Evolutionary conservation across 2,113 vertebrate genomes (phyloP).

Genomic region (Thermophis baileyi): DNA sequence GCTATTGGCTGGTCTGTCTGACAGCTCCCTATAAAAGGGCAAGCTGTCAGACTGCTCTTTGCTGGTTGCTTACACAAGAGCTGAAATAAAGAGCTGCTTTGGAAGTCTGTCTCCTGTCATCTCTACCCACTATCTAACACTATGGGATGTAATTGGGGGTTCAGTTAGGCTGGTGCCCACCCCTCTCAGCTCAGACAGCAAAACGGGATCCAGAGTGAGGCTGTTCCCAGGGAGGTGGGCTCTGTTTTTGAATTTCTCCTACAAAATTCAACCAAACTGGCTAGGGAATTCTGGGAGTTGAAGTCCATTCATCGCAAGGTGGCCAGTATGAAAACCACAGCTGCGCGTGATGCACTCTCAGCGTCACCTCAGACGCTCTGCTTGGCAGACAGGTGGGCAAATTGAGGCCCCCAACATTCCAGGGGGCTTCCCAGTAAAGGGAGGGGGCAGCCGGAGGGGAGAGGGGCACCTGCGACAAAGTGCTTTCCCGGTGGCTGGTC

Average conservation of each 20-base stretch:
- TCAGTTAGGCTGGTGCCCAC: background rate
- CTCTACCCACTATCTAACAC: no score
- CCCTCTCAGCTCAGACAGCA: background rate
- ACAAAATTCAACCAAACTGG: background rate
- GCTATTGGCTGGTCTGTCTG: no score
- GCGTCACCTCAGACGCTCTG: no score
- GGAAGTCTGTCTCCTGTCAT: no score
- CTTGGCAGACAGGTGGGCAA: background rate
- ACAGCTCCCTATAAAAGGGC: no score
- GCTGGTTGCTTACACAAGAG: no score
- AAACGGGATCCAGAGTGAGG: background rate
- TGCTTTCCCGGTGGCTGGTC: background rate
- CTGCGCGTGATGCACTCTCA: background rate
- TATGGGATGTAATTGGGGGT: background rate
- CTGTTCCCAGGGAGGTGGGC: no score
- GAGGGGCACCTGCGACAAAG: no score
- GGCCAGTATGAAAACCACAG: background rate
- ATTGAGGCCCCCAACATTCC: background rate
- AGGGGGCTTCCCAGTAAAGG: background rate
- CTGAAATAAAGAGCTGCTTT: no score
- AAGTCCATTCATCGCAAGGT: background rate
- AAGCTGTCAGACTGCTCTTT: no score
- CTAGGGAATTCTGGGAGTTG: background rate
- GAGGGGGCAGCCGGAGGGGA: no score
- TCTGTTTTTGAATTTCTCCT: background rate